Conservation (phyloP, 2,888 invertebrate species). For the Drosophila austrosaltans region DNA sequence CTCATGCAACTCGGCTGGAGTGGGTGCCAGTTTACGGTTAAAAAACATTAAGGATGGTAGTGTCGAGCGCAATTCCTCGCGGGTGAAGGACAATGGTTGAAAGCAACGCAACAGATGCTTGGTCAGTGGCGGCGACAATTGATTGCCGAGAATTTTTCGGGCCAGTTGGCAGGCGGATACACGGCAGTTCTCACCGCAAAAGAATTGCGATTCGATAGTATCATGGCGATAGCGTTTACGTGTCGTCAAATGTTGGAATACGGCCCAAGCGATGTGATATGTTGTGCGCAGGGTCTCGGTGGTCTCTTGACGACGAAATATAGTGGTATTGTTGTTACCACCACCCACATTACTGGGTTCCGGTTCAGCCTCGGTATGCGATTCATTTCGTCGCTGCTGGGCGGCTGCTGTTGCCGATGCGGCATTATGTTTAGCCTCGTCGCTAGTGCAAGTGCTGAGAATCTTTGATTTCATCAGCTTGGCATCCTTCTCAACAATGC, state of each 20-base stretch:
- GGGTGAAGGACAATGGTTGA: conserved; percentile 81
- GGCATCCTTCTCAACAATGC: conserved; percentile 81
- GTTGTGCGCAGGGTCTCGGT: conserved; percentile 66
- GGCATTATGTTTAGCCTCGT: conserved; percentile 76
- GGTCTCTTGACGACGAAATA: conserved; percentile 59
- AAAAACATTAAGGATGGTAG: conserved; percentile 82
- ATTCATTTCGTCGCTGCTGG: conserved; percentile 55
- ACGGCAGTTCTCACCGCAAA: conserved; percentile 80
- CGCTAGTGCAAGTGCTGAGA: conserved; percentile 81
- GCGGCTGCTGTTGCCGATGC: conserved; percentile 43
- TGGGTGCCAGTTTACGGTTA: conserved; percentile 80
- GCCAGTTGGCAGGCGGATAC: conserved; percentile 81
- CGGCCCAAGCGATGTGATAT: conserved; percentile 83
- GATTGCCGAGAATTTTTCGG: conserved; percentile 82
- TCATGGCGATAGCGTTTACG: conserved; percentile 80
- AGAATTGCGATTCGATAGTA: conserved; percentile 78
- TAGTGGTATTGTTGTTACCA: conserved; percentile 14
- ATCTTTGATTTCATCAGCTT: conserved; percentile 82
- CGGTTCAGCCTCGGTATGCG: conserved; percentile 44
- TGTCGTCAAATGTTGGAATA: conserved; percentile 81
- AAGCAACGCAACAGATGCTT: conserved; percentile 81
- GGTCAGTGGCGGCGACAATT: conserved; percentile 81
- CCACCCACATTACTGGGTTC: conserved; percentile 38
- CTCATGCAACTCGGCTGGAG: conserved; percentile 76
- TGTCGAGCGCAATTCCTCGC: conserved; percentile 81